These are phyloP conservation scores for Eulimnadia texana DNA, from an alignment of 1,140 invertebrate species.

Conservation along the genomic window DNA sequence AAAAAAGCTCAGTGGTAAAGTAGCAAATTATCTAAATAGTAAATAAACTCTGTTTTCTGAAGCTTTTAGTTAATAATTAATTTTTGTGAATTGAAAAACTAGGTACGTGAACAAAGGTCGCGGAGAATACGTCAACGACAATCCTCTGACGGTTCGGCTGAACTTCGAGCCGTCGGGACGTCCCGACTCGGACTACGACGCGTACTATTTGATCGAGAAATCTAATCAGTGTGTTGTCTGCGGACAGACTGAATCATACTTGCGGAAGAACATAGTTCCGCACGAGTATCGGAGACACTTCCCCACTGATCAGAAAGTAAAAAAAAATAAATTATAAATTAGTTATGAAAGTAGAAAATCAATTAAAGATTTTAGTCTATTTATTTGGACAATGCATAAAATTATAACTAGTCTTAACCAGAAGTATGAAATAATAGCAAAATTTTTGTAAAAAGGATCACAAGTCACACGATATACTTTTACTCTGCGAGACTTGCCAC, in stretches of 20 bases:
- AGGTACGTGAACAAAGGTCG: constrained; percentile 51
- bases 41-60: background rate
- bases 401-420: background rate
- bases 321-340: constrained; percentile 4
- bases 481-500: constrained; percentile 60
- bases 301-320: constrained; percentile 34
- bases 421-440: too few relatives aligned
- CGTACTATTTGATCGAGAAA: constrained; percentile 57
- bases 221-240: constrained; percentile 75
- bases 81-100: constrained; percentile 18
- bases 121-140: constrained; percentile 41
- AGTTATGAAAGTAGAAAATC: background rate
- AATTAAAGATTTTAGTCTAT: too few relatives aligned
- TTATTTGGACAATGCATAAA: background rate
- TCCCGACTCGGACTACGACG: constrained; percentile 47
- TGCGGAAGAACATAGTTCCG: constrained; percentile 67
- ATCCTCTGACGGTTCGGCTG: constrained; percentile 56
- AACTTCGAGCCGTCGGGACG: constrained; percentile 68
- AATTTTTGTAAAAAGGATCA: too few relatives aligned
- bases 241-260: constrained; percentile 49
- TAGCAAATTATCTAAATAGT: constrained; percentile 6
- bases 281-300: constrained; percentile 71
- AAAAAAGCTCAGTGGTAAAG: constrained; percentile 63
- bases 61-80: constrained; percentile 2
- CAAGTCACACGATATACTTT: constrained; percentile 63